A percentile compares a stretch with the other conserved stretches of the same genome.
These are phyloP conservation scores for Schizaphis graminum DNA, from an alignment of 2,888 invertebrate species.

Conservation along the genomic window DNA sequence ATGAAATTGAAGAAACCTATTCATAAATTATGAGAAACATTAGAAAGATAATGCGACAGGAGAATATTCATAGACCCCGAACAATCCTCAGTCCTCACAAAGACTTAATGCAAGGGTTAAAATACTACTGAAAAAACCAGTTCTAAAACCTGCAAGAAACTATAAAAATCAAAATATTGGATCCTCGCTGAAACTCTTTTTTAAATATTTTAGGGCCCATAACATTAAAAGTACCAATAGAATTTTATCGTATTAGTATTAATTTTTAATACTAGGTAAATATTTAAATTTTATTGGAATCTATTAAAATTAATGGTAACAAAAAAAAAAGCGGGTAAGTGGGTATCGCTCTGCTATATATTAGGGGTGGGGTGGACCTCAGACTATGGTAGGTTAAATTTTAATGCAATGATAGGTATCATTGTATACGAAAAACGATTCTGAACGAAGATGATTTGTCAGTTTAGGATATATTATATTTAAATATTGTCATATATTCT, in stretches of 20 bases:
- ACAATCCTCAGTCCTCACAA: neutral
- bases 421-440: no score
- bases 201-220: neutral
- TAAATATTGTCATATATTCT: no score
- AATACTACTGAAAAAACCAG: neutral
- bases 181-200: neutral
- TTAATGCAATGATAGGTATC: no score
- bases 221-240: neutral
- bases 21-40: neutral
- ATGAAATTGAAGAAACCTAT: neutral
- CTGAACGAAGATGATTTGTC: no score
- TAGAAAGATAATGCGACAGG: neutral
- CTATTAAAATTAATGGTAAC: neutral
- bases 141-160: neutral
- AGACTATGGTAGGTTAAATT: no score
- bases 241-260: neutral
- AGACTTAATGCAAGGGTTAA: neutral
- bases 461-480: no score
- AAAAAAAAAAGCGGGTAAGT: no score
- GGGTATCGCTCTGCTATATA: no score
- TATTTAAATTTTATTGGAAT: neutral
- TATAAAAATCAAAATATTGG: neutral
- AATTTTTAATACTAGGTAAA: neutral
- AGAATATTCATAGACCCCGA: neutral
- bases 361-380: no score